Evolutionary conservation across 2,113 vertebrate species (phyloP).

Genomic region (Nibea albiflora): DNA sequence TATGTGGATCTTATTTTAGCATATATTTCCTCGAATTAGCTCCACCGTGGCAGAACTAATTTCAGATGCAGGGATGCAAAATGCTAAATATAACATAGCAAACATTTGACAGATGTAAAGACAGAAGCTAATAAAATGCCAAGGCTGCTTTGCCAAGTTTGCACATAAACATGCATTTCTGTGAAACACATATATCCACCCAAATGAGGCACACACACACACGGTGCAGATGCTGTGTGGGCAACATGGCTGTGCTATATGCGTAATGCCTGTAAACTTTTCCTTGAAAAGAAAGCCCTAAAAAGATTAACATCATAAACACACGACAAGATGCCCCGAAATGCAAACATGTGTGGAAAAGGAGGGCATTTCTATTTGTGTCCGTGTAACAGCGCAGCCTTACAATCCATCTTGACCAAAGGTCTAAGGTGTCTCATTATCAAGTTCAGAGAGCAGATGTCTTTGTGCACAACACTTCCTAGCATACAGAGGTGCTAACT

Average conservation of each 20-base stretch:
- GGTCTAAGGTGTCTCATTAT: constrained; percentile 74
- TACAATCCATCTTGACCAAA: constrained; percentile 19
- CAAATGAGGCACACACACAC: constrained; percentile 6
- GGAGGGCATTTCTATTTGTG: constrained; percentile 49
- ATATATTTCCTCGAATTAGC: constrained; percentile 70
- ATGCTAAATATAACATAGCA: constrained; percentile 70
- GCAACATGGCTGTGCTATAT: constrained; percentile 47
- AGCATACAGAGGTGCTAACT: constrained; percentile 63
- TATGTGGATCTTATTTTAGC: constrained; percentile 74
- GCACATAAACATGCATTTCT: constrained; percentile 48
- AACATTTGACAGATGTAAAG: constrained; percentile 67
- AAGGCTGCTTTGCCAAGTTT: constrained; percentile 47
- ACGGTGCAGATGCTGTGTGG: constrained; percentile 47
- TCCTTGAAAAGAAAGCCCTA: constrained; percentile 39
- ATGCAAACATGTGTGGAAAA: constrained; percentile 44
- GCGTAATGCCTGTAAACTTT: constrained; percentile 49
- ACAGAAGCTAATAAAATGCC: constrained; percentile 73
- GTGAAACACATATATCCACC: constrained; percentile 36
- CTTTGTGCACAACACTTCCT: constrained; percentile 50
- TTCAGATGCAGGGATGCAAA: constrained; percentile 63
- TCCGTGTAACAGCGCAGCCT: background rate
- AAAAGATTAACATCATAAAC: constrained; percentile 57
- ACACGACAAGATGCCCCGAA: constrained; percentile 34
- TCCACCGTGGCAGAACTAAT: constrained; percentile 52
- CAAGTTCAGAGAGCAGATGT: constrained; percentile 71